A percentile compares a stretch with the other conserved stretches of the same genome.
Evolutionary conservation across 2,113 vertebrate genomes (phyloP).

Genomic region (human (Homo sapiens)): GRCh38 chr13:82501001-82501500

Average conservation of each 20-base stretch:
- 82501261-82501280: not conserved
- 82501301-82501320: not conserved
- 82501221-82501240: not conserved
- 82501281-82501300: not conserved
- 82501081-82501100: not conserved
- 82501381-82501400: not conserved
- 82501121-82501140: not conserved
- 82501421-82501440: not conserved
- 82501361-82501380: not conserved
- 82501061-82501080: not conserved
- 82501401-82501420: not conserved
- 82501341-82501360: not conserved
- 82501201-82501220: not conserved
- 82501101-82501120: not conserved
- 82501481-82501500: not conserved
- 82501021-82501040: not conserved
- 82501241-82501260: not conserved
- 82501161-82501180: not conserved
- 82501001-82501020: not conserved
- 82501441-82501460: not conserved
- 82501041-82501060: not conserved
- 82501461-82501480: not conserved
- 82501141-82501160: not conserved
- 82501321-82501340: not conserved
- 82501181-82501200: not conserved